These are phyloP conservation scores for Propithecus perrieri DNA, from an alignment of 2,797 vertebrate genomes.

Conservation along the genomic window DNA sequence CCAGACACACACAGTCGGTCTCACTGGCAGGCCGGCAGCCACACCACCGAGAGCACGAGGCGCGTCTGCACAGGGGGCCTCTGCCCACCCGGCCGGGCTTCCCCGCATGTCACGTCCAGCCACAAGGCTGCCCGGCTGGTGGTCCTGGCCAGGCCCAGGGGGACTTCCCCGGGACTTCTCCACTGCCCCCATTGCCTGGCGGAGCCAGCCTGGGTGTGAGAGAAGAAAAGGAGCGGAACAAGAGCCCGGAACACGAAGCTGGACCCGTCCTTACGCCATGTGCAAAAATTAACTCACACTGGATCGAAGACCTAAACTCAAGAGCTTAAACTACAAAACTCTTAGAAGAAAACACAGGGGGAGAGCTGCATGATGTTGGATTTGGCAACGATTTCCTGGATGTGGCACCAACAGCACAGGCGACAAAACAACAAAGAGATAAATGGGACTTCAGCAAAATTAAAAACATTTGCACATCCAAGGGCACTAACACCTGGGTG, in stretches of 20 bases:
- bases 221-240: not conserved
- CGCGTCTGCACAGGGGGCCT: fast-evolving
- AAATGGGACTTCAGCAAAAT: not conserved
- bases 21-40: not conserved
- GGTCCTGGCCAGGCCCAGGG: not conserved
- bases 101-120: fast-evolving
- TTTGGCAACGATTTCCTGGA: not conserved
- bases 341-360: not conserved
- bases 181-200: not conserved
- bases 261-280: not conserved
- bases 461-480: not conserved
- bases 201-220: not conserved
- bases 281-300: not conserved
- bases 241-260: not conserved
- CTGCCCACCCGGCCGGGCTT: not conserved
- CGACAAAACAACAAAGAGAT: not conserved
- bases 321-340: not conserved
- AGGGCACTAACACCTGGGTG: not conserved
- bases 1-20: not conserved
- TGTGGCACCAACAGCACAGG: not conserved
- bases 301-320: not conserved
- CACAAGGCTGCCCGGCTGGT: not conserved
- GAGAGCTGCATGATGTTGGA: not conserved
- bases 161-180: not conserved
- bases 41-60: fast-evolving